phyloP scores from a whole-genome alignment of 2,113 vertebrate species.

The Ornithorhynchus anatinus region DNA sequence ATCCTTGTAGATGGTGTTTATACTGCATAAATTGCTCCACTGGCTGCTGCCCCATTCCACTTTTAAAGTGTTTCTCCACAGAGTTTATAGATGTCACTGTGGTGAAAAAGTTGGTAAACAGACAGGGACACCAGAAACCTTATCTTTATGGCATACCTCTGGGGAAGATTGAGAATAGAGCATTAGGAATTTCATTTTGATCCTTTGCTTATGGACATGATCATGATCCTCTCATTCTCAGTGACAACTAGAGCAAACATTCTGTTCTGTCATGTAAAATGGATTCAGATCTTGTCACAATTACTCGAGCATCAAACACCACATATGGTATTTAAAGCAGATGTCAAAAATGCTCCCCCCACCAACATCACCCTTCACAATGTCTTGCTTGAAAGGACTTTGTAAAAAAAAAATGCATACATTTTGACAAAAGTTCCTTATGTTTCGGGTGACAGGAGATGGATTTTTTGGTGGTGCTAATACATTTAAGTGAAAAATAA shows the following conservation, averaged over 20 bases:
- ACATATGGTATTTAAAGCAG: not conserved
- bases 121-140: not conserved
- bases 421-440: not conserved
- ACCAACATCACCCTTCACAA: constrained; percentile 1
- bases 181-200: constrained; percentile 37
- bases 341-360: not conserved
- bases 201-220: constrained; percentile 20
- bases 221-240: constrained; percentile 8
- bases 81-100: not conserved
- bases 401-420: not conserved
- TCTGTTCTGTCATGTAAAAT: constrained; percentile 20
- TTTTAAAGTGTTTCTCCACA: not conserved
- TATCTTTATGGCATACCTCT: not conserved
- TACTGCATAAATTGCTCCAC: too few relatives aligned
- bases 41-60: not conserved
- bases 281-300: constrained; percentile 6
- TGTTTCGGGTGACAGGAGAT: not conserved
- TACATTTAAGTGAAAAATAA: not conserved
- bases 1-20: too few relatives aligned
- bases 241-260: constrained; percentile 8
- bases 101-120: constrained; percentile 15
- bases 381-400: not conserved
- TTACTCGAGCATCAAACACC: not conserved
- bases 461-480: not conserved
- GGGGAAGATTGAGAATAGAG: not conserved